phyloP scores from a whole-genome alignment of 2,113 vertebrate genomes.

The cattle (Bos taurus) region ARS-UCD2.0 NC_037345.1:23927501-23928000 shows the following conservation, averaged over 20 bases:
- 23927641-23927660: not conserved
- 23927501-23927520: not conserved
- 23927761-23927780: conserved; percentile 62
- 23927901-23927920: conserved; percentile 73
- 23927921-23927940: conserved; percentile 71
- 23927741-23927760: conserved; percentile 68
- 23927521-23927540: not conserved
- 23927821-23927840: conserved; percentile 59
- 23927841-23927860: conserved; percentile 60
- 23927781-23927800: conserved; percentile 65
- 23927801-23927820: conserved; percentile 75
- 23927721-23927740: conserved; percentile 56
- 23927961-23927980: not conserved
- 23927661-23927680: not conserved
- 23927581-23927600: not conserved
- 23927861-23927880: conserved; percentile 71
- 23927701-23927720: conserved; percentile 39
- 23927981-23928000: not conserved
- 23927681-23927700: conserved; percentile 52
- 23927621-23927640: not conserved
- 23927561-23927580: not conserved
- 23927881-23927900: conserved; percentile 65
- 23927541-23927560: not conserved
- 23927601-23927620: conserved; percentile 42
- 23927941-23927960: conserved; percentile 62